A percentile compares a stretch with the other conserved stretches of the same genome.
phyloP scores from a whole-genome alignment of 2,797 vertebrate genomes.

The Micrastur ruficollis region DNA sequence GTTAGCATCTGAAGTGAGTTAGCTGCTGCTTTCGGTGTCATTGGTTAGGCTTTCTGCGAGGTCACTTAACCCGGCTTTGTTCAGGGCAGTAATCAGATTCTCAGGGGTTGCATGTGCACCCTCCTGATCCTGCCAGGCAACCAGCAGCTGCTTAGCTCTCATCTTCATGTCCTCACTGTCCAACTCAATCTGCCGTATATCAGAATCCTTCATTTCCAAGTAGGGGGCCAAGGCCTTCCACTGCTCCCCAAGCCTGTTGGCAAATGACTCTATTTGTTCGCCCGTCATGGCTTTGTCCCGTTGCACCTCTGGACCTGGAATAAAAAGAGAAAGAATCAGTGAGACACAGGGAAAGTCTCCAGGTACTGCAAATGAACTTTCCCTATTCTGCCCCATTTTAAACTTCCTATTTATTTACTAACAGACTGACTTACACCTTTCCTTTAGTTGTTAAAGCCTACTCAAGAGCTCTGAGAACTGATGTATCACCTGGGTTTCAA shows the following conservation, averaged over 20 bases:
- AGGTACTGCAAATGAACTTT: neutral
- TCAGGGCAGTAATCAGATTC: constrained; percentile 84
- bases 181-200: constrained; percentile 89
- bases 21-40: constrained; percentile 72
- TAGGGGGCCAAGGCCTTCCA: constrained; percentile 90
- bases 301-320: constrained; percentile 86
- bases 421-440: neutral
- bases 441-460: neutral
- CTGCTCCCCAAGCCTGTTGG: constrained; percentile 85
- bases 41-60: constrained; percentile 84
- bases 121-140: constrained; percentile 96
- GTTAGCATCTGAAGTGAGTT: neutral
- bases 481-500: neutral
- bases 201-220: constrained; percentile 90
- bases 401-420: neutral
- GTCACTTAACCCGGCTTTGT: constrained; percentile 81
- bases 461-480: accelerated
- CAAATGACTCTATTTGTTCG: constrained; percentile 90
- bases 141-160: constrained; percentile 93
- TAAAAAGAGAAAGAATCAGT: neutral
- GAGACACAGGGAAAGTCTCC: accelerated
- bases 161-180: constrained; percentile 92
- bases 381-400: neutral
- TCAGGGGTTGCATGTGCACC: constrained; percentile 86
- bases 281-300: constrained; percentile 87